A percentile compares a stretch with the other conserved stretches of the same genome.
These are phyloP conservation scores for Suncus etruscus DNA, from an alignment of 2,113 vertebrate genomes.

Conservation along the genomic window DNA sequence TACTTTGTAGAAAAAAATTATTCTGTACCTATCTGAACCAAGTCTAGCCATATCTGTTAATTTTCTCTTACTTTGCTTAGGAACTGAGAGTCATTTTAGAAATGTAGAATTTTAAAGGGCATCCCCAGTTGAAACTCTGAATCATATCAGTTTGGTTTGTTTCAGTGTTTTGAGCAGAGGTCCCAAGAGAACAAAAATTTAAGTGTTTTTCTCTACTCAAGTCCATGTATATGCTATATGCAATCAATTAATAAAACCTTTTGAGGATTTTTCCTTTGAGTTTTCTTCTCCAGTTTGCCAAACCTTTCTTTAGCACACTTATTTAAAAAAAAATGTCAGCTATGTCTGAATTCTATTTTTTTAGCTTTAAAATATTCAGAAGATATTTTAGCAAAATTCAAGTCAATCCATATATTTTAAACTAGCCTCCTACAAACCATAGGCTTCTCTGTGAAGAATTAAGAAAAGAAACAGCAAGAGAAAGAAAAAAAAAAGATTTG, in stretches of 20 bases:
- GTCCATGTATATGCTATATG: neutral
- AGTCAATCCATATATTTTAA: neutral
- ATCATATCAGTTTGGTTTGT: conserved; percentile 1
- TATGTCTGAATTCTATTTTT: conserved; percentile 4
- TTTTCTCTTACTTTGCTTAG: conserved; percentile 3
- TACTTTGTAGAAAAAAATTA: conserved; percentile 57
- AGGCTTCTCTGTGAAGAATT: neutral
- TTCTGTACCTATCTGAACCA: conserved; percentile 16
- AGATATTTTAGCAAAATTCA: neutral
- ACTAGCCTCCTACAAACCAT: neutral
- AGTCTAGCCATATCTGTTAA: neutral
- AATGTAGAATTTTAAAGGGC: conserved; percentile 43
- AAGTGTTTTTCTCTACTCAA: neutral
- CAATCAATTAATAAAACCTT: conserved; percentile 51
- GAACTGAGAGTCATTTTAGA: conserved; percentile 45
- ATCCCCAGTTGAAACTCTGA: conserved; percentile 23
- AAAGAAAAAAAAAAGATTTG: neutral
- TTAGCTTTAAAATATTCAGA: conserved; percentile 23
- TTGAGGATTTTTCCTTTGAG: neutral
- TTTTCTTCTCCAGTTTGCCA: neutral
- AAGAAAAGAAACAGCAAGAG: neutral
- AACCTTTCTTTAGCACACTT: conserved; percentile 16
- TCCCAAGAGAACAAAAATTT: neutral
- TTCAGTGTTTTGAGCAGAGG: conserved; percentile 37
- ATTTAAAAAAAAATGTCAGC: conserved; percentile 7